phyloP scores from a whole-genome alignment of 92 coral and sea anemone species.

The Heliopora coerulea region DNA sequence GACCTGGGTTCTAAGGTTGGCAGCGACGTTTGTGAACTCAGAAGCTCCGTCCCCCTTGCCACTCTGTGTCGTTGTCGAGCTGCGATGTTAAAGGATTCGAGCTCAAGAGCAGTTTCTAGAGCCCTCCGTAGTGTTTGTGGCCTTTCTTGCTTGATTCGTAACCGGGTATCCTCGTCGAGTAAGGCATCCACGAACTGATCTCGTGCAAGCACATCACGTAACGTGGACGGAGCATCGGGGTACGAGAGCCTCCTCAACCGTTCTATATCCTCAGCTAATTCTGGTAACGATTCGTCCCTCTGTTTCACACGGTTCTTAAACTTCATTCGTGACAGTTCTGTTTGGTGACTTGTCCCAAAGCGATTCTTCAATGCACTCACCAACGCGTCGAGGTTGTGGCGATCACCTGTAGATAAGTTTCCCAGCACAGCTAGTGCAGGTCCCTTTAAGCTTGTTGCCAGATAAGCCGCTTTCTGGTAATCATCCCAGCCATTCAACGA shows the following conservation, averaged over 20 bases:
- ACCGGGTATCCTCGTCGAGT: slow-evolving; percentile 39
- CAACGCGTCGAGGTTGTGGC: slow-evolving; percentile 21
- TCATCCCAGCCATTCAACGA: slow-evolving; percentile 27
- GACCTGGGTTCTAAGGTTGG: no score
- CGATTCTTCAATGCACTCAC: slow-evolving; percentile 38
- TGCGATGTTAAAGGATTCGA: slow-evolving; percentile 49
- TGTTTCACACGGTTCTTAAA: slow-evolving; percentile 34
- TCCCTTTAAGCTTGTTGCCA: slow-evolving; percentile 47
- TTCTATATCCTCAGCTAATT: slow-evolving; percentile 38
- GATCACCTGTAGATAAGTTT: slow-evolving; percentile 35
- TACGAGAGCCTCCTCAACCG: slow-evolving; percentile 28
- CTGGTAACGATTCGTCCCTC: slow-evolving; percentile 49
- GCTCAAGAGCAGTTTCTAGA: slow-evolving; percentile 42
- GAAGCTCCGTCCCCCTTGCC: background rate
- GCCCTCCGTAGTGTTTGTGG: slow-evolving; percentile 47
- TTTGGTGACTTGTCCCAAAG: slow-evolving; percentile 57
- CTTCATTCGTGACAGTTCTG: slow-evolving; percentile 43
- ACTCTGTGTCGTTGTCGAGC: slow-evolving; percentile 29
- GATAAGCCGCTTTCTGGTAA: slow-evolving; percentile 38
- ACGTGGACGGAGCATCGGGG: slow-evolving; percentile 46
- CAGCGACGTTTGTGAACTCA: background rate
- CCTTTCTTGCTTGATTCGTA: slow-evolving; percentile 47
- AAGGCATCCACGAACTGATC: slow-evolving; percentile 55
- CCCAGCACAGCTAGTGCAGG: slow-evolving; percentile 48
- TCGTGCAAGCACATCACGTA: slow-evolving; percentile 45